Conservation (phyloP, 2,797 vertebrate genomes). For the Gadopsis marmoratus region DNA sequence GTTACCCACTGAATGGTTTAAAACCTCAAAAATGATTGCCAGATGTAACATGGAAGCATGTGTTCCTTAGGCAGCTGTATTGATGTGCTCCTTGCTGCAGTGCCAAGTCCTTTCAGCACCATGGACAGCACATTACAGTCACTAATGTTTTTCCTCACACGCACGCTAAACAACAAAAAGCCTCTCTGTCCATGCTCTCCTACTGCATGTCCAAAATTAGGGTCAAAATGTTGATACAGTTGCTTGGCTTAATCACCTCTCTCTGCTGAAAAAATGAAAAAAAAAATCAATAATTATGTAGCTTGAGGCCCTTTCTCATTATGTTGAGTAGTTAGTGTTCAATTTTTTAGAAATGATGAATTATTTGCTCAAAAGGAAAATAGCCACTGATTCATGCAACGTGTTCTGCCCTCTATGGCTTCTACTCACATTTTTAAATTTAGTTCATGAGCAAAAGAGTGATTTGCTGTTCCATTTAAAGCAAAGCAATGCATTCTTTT, state of each 20-base stretch:
- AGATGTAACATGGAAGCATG: conserved; percentile 11
- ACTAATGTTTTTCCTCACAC: conserved; percentile 7
- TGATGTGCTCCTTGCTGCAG: conserved; percentile 1
- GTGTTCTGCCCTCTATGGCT: conserved; percentile 36
- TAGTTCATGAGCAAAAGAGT: conserved; percentile 21
- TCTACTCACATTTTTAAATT: conserved; percentile 33
- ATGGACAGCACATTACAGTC: conserved; percentile 75
- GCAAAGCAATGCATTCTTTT: conserved; percentile 33
- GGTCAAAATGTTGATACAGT: conserved; percentile 42
- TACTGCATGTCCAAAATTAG: conserved; percentile 7
- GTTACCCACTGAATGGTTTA: conserved; percentile 20
- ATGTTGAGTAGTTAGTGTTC: conserved; percentile 48
- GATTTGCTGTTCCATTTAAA: conserved; percentile 38
- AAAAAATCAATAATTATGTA: conserved; percentile 56
- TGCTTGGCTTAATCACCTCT: conserved; percentile 39
- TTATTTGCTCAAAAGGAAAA: conserved; percentile 45
- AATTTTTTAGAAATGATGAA: conserved; percentile 28
- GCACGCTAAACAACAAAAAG: not conserved
- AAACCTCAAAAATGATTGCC: conserved; percentile 11
- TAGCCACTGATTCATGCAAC: conserved; percentile 26
- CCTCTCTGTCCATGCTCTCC: not conserved
- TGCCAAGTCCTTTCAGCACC: conserved; percentile 78
- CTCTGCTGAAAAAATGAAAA: conserved; percentile 12
- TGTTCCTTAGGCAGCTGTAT: conserved; percentile 12
- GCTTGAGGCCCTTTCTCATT: conserved; percentile 50